Evolutionary conservation across 2,888 invertebrate species (phyloP).

Genomic region (Julus scandinavius): DNA sequence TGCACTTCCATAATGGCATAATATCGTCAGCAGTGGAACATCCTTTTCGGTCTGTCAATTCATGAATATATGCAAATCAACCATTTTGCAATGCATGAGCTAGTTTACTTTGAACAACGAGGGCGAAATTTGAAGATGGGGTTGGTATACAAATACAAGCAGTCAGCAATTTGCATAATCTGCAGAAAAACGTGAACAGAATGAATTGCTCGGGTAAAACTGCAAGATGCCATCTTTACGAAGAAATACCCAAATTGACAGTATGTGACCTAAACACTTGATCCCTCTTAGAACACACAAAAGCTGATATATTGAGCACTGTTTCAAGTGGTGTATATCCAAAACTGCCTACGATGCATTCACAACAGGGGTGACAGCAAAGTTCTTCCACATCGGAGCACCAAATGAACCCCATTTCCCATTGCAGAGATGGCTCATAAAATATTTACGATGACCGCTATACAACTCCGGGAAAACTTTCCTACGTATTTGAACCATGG

Average conservation of each 20-base stretch:
- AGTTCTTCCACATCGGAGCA: background rate
- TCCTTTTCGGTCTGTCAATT: conserved; percentile 24
- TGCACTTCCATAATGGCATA: background rate
- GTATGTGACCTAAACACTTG: background rate
- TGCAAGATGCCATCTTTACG: conserved; percentile 10
- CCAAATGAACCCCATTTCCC: background rate
- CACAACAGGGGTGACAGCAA: background rate
- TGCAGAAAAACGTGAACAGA: conserved; percentile 15
- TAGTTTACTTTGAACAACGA: conserved; percentile 28
- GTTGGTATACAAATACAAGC: conserved; percentile 24
- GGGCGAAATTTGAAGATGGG: background rate
- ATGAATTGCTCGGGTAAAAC: background rate
- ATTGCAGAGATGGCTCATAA: background rate
- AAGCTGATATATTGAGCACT: background rate
- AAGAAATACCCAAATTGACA: background rate
- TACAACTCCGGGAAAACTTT: background rate
- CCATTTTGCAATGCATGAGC: conserved; percentile 32
- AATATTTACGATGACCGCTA: background rate
- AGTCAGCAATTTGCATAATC: conserved; percentile 32
- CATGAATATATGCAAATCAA: conserved; percentile 26
- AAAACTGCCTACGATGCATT: background rate
- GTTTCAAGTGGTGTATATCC: conserved; percentile 1
- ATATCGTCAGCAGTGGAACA: background rate
- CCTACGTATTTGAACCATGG: background rate
- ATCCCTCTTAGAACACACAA: background rate